A percentile compares a stretch with the other conserved stretches of the same genome.
Conservation (phyloP, 2,797 vertebrate species). For the Pipistrellus nathusii region DNA sequence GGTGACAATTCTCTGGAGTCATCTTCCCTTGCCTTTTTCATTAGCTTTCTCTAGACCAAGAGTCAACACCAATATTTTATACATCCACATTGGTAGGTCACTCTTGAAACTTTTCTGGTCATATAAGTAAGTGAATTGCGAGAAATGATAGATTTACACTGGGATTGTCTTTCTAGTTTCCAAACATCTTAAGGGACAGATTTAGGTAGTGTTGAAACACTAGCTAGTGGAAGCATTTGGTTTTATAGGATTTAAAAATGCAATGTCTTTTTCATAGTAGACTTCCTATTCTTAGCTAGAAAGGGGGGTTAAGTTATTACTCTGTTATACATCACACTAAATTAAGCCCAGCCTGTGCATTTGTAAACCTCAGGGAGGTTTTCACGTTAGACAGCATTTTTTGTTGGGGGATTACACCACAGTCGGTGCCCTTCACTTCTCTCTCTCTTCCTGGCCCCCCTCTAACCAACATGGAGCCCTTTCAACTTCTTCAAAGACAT, state of each 20-base stretch:
- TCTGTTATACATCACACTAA: conserved; percentile 82
- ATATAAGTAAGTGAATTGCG: conserved; percentile 69
- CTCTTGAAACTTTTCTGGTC: conserved; percentile 75
- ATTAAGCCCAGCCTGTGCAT: conserved; percentile 83
- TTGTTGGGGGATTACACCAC: conserved; percentile 87
- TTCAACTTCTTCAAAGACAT: conserved; percentile 90
- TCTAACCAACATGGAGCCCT: conserved; percentile 86
- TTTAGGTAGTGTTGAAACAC: conserved; percentile 66
- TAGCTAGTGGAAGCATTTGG: conserved; percentile 71
- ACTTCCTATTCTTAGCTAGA: conserved; percentile 71
- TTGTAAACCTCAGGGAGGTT: conserved; percentile 85
- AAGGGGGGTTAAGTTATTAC: conserved; percentile 80
- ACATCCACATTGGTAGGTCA: conserved; percentile 73
- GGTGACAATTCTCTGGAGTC: conserved; percentile 42
- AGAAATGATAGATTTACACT: not conserved
- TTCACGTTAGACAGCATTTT: conserved; percentile 87
- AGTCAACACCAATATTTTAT: conserved; percentile 78
- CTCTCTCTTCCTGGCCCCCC: conserved; percentile 81
- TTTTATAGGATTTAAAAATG: conserved; percentile 63
- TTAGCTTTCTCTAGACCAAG: conserved; percentile 78
- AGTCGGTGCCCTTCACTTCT: conserved; percentile 84
- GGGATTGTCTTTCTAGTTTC: conserved; percentile 27
- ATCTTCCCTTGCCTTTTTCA: conserved; percentile 67
- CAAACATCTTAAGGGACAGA: conserved; percentile 59
- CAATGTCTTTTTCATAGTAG: conserved; percentile 80